Conservation (phyloP, 2,113 vertebrate species). For the Protobothrops flavoviridis region DNA sequence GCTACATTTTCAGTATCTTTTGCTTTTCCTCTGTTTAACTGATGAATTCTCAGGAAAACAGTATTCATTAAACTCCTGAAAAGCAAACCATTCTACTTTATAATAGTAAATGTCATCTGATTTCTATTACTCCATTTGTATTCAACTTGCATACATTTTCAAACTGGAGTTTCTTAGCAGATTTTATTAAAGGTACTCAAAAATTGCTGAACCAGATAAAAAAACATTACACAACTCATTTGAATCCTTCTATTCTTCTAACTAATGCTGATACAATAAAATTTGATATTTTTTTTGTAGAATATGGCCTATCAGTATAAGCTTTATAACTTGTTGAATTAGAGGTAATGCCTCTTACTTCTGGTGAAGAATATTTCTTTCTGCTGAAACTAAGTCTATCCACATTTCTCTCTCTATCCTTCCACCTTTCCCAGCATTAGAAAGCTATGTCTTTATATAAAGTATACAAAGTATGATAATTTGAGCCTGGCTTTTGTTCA, state of each 20-base stretch:
- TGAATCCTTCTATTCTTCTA: background rate
- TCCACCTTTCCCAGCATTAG: background rate
- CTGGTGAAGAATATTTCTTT: background rate
- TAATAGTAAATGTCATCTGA: background rate
- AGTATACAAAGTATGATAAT: background rate
- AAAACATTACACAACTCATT: background rate
- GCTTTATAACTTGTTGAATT: background rate
- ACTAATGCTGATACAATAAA: background rate
- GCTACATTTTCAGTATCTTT: background rate
- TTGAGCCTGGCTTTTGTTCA: background rate
- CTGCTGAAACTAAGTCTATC: background rate
- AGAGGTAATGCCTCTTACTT: background rate
- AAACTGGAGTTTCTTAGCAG: background rate
- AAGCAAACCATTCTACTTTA: background rate
- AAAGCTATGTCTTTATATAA: background rate
- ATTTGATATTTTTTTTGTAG: background rate
- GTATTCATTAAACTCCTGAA: background rate
- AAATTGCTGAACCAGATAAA: background rate
- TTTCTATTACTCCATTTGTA: background rate
- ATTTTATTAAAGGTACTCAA: background rate
- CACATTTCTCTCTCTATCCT: background rate
- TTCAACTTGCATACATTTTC: background rate
- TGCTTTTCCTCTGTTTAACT: background rate
- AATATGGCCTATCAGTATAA: background rate
- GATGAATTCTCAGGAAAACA: background rate